A percentile compares a stretch with the other conserved stretches of the same genome.
These are phyloP conservation scores for Drosophila pseudoobscura DNA, from an alignment of 1,140 invertebrate genomes.

Conservation along the genomic window DNA sequence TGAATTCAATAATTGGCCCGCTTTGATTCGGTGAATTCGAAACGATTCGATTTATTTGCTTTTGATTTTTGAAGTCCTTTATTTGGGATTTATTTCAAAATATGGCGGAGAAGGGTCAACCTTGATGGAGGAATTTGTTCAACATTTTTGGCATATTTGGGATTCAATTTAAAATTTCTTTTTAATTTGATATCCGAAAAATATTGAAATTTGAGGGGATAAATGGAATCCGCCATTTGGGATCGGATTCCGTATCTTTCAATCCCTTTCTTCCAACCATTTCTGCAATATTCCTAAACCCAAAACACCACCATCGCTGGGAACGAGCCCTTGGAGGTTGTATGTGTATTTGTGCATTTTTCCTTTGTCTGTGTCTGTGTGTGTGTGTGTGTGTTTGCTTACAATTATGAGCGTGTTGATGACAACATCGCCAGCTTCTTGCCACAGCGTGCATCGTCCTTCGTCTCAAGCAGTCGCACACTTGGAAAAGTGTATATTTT, in stretches of 20 bases:
- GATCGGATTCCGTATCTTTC: constrained; percentile 6
- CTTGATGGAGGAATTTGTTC: too few relatives aligned
- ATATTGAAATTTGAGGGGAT: too few relatives aligned
- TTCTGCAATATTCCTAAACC: constrained; percentile 18
- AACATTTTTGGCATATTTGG: too few relatives aligned
- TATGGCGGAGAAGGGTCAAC: too few relatives aligned
- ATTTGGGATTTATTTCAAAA: too few relatives aligned
- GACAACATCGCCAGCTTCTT: constrained; percentile 45
- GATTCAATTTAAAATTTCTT: too few relatives aligned
- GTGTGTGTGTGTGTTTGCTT: constrained; percentile 65
- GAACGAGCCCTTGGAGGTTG: constrained; percentile 18
- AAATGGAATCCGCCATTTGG: too few relatives aligned
- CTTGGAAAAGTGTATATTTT: constrained; percentile 50
- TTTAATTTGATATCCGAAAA: too few relatives aligned
- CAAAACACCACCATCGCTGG: constrained; percentile 24
- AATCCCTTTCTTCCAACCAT: constrained; percentile 17
- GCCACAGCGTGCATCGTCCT: constrained; percentile 14
- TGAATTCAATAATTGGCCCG: too few relatives aligned
- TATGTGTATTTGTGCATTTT: not conserved
- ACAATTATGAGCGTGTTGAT: constrained; percentile 80
- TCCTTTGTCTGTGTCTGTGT: constrained; percentile 6
- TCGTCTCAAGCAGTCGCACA: constrained; percentile 71
- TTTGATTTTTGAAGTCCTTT: too few relatives aligned
- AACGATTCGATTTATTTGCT: too few relatives aligned
- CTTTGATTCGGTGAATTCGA: too few relatives aligned